These are phyloP conservation scores for Elachura formosa DNA, from an alignment of 2,113 vertebrate genomes.

Conservation along the genomic window DNA sequence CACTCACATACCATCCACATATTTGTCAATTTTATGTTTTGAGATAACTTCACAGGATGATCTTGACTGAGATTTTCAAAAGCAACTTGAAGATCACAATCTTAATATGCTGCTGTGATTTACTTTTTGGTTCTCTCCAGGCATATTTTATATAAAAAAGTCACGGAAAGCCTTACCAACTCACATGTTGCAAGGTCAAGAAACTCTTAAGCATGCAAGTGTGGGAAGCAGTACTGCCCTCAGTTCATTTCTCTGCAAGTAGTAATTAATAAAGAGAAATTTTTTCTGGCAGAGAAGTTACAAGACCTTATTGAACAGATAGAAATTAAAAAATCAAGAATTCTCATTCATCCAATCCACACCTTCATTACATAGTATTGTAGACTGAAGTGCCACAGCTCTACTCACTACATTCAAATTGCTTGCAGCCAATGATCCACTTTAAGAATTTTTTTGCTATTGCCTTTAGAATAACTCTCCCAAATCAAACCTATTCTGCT, in stretches of 20 bases:
- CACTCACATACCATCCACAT: not conserved
- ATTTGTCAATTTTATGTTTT: not conserved
- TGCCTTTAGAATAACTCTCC: not conserved
- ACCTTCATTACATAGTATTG: not conserved
- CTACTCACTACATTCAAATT: not conserved
- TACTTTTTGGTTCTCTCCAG: not conserved
- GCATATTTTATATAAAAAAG: not conserved
- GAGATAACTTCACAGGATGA: not conserved
- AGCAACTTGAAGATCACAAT: not conserved
- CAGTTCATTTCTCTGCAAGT: not conserved
- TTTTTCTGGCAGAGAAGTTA: not conserved
- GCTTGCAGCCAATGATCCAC: not conserved
- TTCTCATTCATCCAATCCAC: not conserved
- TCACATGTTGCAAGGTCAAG: not conserved
- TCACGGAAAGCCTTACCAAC: not conserved
- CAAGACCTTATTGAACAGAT: not conserved
- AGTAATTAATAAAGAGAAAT: not conserved
- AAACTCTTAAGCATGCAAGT: not conserved
- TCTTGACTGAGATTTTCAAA: not conserved
- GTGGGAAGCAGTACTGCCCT: not conserved
- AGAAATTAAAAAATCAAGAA: not conserved
- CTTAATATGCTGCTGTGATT: not conserved
- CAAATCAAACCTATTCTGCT: constrained; percentile 1
- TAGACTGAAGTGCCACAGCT: not conserved
- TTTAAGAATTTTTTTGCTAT: not conserved